phyloP scores from a whole-genome alignment of 2,113 vertebrate species.

The Pangasianodon gigas region DNA sequence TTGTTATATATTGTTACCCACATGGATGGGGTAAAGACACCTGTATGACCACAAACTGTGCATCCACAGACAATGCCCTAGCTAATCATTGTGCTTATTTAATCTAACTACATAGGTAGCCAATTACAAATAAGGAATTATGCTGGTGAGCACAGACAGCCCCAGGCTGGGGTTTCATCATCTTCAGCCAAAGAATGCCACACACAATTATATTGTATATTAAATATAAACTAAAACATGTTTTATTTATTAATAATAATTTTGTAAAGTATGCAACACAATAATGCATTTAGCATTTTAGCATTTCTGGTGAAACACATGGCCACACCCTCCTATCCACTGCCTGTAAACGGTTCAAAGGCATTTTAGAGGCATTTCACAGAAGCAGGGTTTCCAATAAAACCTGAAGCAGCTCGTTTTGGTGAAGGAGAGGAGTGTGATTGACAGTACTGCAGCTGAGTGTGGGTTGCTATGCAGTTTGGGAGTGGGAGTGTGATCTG shows the following conservation, averaged over 20 bases:
- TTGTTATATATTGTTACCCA: neutral
- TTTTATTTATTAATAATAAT: neutral
- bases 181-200: neutral
- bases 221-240: neutral
- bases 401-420: neutral
- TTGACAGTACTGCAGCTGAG: constrained; percentile 16
- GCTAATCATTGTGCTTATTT: neutral
- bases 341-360: neutral
- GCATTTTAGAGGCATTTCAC: neutral
- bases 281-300: neutral
- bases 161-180: neutral
- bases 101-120: neutral
- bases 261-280: neutral
- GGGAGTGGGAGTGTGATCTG: constrained; percentile 29
- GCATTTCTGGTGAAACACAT: neutral
- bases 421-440: neutral
- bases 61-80: neutral
- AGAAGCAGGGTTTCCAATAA: neutral
- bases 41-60: neutral
- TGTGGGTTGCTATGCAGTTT: constrained; percentile 48
- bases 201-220: neutral
- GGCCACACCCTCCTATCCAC: too few species aligned
- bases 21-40: neutral
- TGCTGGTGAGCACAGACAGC: neutral
- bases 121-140: neutral